A percentile compares a stretch with the other conserved stretches of the same genome.
Evolutionary conservation across 2,113 vertebrate species (phyloP).

Genomic region (Trichomycterus rosablanca): DNA sequence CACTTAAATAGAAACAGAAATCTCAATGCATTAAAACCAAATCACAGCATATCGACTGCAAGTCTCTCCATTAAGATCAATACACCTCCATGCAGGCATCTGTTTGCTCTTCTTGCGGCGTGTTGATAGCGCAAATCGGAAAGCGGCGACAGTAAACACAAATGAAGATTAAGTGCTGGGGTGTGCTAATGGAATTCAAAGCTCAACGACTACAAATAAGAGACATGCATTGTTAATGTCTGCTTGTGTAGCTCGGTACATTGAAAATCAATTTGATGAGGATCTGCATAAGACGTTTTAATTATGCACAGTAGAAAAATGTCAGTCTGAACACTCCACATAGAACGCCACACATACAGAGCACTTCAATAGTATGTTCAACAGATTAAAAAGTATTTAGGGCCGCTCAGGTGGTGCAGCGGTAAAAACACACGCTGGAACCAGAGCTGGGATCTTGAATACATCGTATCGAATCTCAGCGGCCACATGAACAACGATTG

Average conservation of each 20-base stretch:
- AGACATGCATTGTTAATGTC: constrained; percentile 8
- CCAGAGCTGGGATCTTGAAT: too few species aligned
- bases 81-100: background rate
- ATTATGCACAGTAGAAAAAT: background rate
- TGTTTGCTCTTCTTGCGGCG: background rate
- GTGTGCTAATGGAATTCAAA: background rate
- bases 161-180: constrained; percentile 4
- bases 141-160: background rate
- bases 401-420: too few species aligned
- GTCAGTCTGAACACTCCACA: too few species aligned
- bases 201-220: background rate
- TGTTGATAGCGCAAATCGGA: background rate
- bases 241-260: background rate
- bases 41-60: background rate
- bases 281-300: background rate
- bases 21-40: background rate
- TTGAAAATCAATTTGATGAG: background rate
- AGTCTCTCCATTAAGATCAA: background rate
- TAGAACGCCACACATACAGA: too few species aligned
- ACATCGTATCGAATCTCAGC: too few species aligned
- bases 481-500: too few species aligned
- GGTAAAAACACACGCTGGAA: too few species aligned
- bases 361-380: too few species aligned
- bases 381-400: too few species aligned
- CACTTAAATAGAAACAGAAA: background rate